These are phyloP conservation scores for Amorpha juglandis DNA, from an alignment of 2,888 invertebrate species.

Conservation along the genomic window DNA sequence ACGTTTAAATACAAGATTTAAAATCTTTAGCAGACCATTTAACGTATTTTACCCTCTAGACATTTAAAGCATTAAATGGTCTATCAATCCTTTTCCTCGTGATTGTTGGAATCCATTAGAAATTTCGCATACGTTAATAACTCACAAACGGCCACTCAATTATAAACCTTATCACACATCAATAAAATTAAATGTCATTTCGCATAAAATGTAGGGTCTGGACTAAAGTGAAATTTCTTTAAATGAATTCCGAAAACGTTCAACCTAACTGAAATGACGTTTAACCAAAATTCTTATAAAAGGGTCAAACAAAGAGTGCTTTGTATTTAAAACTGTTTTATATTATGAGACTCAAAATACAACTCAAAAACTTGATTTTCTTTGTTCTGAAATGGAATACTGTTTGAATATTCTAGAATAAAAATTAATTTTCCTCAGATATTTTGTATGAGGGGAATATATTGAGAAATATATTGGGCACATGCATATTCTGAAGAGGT, in stretches of 20 bases:
- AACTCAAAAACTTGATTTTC: background rate
- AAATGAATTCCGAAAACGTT: constrained; percentile 11
- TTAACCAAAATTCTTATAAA: background rate
- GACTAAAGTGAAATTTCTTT: constrained; percentile 2
- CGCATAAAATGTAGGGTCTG: background rate
- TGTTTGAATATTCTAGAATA: background rate
- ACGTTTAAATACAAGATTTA: background rate
- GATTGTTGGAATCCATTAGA: background rate
- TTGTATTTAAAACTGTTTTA: background rate
- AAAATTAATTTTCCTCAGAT: background rate
- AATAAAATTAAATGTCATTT: background rate
- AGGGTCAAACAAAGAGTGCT: background rate
- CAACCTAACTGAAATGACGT: background rate
- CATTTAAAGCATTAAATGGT: background rate
- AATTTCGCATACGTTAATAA: background rate
- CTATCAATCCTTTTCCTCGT: background rate
- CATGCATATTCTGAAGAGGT: background rate
- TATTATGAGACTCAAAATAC: background rate
- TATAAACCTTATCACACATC: background rate
- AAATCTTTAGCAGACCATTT: background rate
- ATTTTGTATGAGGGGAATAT: no score
- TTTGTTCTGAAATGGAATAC: background rate
- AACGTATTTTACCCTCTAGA: background rate
- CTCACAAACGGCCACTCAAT: background rate
- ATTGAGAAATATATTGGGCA: no score